phyloP scores from a whole-genome alignment of 2,888 invertebrate genomes.

The Aleiodes testaceus region DNA sequence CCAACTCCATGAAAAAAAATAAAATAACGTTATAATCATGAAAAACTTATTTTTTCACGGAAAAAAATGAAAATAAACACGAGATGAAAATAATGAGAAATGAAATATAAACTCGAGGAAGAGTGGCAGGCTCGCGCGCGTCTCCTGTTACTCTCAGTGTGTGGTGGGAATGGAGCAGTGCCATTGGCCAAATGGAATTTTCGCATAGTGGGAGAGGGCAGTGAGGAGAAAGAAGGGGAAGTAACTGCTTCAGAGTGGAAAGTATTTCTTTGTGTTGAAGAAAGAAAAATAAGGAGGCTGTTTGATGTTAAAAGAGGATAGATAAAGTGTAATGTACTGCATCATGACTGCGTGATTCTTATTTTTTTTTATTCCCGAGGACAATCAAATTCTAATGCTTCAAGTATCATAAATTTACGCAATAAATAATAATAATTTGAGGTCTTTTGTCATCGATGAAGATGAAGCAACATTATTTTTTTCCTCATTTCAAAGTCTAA shows the following conservation, averaged over 20 bases:
- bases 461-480: too few species aligned
- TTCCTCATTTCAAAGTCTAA: too few species aligned
- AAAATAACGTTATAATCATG: too few species aligned
- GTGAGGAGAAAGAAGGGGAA: too few species aligned
- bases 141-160: conserved; percentile 21
- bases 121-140: conserved; percentile 4
- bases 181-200: conserved; percentile 16
- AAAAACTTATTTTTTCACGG: neutral
- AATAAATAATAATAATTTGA: too few species aligned
- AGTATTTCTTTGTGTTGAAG: conserved; percentile 2
- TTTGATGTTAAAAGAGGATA: neutral
- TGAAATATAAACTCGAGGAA: neutral
- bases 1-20: conserved; percentile 1
- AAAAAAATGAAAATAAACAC: neutral
- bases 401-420: too few species aligned
- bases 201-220: neutral
- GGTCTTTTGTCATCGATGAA: too few species aligned
- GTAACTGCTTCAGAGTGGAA: neutral
- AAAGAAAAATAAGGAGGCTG: neutral
- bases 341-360: too few species aligned
- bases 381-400: neutral
- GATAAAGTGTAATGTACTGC: neutral
- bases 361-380: neutral
- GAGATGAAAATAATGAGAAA: conserved; percentile 14
- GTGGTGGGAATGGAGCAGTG: conserved; percentile 1